Conservation (phyloP, 1,140 invertebrate genomes). For the Drosophila tropicalis region DNA sequence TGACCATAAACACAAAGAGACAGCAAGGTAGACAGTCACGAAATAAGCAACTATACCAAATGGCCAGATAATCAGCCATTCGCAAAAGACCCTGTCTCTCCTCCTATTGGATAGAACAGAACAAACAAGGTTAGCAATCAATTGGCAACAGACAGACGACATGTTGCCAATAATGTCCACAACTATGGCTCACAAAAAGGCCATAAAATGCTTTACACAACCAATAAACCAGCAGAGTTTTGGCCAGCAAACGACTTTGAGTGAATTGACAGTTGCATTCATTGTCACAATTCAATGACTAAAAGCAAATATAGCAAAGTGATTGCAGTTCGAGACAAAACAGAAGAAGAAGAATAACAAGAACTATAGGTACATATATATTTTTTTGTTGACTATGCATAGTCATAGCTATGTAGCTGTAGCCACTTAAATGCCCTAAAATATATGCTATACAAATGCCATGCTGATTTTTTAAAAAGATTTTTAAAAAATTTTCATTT, state of each 20-base stretch:
- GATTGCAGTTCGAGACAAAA: background rate
- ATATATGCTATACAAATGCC: background rate
- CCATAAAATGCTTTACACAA: conserved; percentile 45
- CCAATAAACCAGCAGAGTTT: conserved; percentile 4
- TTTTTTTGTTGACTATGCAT: too few species aligned
- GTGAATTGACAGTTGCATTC: conserved; percentile 36
- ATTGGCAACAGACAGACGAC: conserved; percentile 39
- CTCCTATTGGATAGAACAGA: background rate
- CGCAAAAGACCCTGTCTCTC: background rate
- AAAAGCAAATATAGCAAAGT: background rate
- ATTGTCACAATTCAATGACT: background rate
- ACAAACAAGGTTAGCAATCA: conserved; percentile 59
- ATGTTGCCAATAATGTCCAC: conserved; percentile 59
- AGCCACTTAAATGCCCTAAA: background rate
- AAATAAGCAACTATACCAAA: background rate
- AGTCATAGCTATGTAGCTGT: too few species aligned
- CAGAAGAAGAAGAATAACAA: too few species aligned
- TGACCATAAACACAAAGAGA: background rate
- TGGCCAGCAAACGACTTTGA: too few species aligned
- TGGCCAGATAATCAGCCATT: conserved; percentile 4
- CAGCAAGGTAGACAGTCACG: conserved; percentile 1
- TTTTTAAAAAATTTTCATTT: background rate
- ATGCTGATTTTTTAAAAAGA: background rate
- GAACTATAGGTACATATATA: background rate
- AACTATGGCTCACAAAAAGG: too few species aligned